Evolutionary conservation across 2,797 vertebrate species (phyloP).

Genomic region (Brotogeris chrysoptera): DNA sequence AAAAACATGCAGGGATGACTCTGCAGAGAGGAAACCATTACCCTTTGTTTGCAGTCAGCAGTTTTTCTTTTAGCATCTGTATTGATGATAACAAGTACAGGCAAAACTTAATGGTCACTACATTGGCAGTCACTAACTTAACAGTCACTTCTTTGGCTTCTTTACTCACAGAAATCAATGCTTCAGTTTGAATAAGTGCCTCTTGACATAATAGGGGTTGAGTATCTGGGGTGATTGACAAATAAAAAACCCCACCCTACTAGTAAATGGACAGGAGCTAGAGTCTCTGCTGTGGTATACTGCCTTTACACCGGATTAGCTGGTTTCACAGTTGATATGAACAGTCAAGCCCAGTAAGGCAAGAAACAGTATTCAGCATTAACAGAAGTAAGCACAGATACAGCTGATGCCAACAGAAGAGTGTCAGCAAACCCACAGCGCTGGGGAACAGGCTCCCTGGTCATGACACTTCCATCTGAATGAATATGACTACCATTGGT

Average conservation of each 20-base stretch:
- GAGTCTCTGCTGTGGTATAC: neutral
- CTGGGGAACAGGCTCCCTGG: neutral
- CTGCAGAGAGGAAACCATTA: constrained; percentile 22
- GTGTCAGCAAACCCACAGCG: neutral
- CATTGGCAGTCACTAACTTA: neutral
- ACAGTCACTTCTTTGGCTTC: constrained; percentile 17
- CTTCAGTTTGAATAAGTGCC: constrained; percentile 22
- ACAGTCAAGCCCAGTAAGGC: neutral
- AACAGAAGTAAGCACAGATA: constrained; percentile 32
- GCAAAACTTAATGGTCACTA: neutral
- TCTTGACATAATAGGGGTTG: neutral
- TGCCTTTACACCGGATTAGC: neutral
- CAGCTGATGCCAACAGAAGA: constrained; percentile 2
- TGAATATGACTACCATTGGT: constrained; percentile 23
- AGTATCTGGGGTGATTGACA: constrained; percentile 27
- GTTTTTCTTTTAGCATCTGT: constrained; percentile 41
- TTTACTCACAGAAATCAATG: constrained; percentile 27
- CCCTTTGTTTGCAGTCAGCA: constrained; percentile 14
- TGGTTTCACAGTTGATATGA: neutral
- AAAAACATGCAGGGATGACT: constrained; percentile 24
- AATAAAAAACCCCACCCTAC: neutral
- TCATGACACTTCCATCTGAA: neutral
- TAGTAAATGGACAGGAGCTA: neutral
- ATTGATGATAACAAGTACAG: constrained; percentile 46
- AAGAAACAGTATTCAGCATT: neutral